These are phyloP conservation scores for Epiblema foenella DNA, from an alignment of 2,888 invertebrate genomes.

Conservation along the genomic window DNA sequence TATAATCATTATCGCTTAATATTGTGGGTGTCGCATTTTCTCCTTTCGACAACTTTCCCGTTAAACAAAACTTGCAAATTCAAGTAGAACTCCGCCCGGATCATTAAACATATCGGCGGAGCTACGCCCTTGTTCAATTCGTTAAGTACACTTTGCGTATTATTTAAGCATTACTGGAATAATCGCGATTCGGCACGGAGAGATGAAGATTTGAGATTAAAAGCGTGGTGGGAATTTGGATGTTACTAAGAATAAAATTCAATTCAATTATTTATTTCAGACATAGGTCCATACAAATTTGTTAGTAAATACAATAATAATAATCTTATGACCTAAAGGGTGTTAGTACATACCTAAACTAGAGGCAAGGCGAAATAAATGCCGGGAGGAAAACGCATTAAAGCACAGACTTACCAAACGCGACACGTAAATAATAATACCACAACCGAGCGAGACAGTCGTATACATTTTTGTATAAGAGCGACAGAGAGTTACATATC, in stretches of 20 bases:
- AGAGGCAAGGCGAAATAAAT: too few relatives aligned
- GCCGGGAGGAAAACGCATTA: too few relatives aligned
- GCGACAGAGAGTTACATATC: too few relatives aligned
- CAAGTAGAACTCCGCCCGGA: slow-evolving; percentile 14
- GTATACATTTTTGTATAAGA: too few relatives aligned
- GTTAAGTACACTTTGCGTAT: slow-evolving; percentile 32
- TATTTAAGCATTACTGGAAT: slow-evolving; percentile 21
- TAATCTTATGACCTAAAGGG: too few relatives aligned
- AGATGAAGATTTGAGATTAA: slow-evolving; percentile 1
- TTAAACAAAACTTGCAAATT: slow-evolving; percentile 22
- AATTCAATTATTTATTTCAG: too few relatives aligned
- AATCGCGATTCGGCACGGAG: slow-evolving; percentile 13
- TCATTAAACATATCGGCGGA: slow-evolving; percentile 31
- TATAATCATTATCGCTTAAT: not conserved
- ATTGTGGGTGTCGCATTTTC: not conserved
- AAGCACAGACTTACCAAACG: too few relatives aligned
- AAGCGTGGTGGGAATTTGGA: not conserved
- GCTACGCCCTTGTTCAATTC: slow-evolving; percentile 20
- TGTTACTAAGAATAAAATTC: not conserved
- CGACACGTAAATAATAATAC: too few relatives aligned
- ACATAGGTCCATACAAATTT: too few relatives aligned
- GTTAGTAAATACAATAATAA: too few relatives aligned
- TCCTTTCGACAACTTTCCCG: not conserved
- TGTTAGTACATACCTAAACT: not conserved
- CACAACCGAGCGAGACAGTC: too few relatives aligned